These are phyloP conservation scores for Xerus rutilus DNA, from an alignment of 2,797 vertebrate genomes.

Conservation along the genomic window DNA sequence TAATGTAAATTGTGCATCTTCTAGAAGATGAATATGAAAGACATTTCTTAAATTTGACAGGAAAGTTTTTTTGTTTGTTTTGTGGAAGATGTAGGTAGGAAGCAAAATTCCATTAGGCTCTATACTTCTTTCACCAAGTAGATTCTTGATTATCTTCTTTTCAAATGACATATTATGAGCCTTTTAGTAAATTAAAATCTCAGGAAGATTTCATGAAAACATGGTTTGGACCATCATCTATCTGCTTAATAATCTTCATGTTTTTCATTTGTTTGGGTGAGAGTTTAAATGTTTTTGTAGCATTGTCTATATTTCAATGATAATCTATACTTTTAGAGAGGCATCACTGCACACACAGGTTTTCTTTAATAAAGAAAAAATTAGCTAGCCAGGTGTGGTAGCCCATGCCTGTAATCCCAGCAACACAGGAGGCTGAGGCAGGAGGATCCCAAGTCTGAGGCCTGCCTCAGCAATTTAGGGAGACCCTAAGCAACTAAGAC, in stretches of 20 bases:
- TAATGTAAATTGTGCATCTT: slow-evolving; percentile 24
- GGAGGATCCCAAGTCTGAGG: too few relatives aligned
- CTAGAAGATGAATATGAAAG: slow-evolving; percentile 1
- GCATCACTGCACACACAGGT: background rate
- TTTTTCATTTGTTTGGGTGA: background rate
- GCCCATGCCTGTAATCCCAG: too few relatives aligned
- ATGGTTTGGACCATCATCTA: background rate
- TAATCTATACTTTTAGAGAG: background rate
- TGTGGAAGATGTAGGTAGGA: background rate
- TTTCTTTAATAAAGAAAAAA: slow-evolving; percentile 19
- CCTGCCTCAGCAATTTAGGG: too few relatives aligned
- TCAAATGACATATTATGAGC: background rate
- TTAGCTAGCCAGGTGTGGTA: too few relatives aligned
- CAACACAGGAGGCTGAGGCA: too few relatives aligned
- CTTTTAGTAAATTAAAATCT: background rate
- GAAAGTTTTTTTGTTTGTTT: slow-evolving; percentile 1
- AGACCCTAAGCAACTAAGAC: too few relatives aligned
- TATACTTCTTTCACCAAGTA: background rate
- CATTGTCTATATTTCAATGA: background rate
- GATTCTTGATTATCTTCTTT: background rate
- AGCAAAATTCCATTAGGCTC: background rate
- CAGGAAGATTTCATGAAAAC: background rate
- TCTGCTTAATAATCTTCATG: background rate
- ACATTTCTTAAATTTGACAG: slow-evolving; percentile 43
- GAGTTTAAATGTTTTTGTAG: slow-evolving; percentile 34